phyloP scores from a whole-genome alignment of 2,797 vertebrate genomes.

The Bucorvus abyssinicus region DNA sequence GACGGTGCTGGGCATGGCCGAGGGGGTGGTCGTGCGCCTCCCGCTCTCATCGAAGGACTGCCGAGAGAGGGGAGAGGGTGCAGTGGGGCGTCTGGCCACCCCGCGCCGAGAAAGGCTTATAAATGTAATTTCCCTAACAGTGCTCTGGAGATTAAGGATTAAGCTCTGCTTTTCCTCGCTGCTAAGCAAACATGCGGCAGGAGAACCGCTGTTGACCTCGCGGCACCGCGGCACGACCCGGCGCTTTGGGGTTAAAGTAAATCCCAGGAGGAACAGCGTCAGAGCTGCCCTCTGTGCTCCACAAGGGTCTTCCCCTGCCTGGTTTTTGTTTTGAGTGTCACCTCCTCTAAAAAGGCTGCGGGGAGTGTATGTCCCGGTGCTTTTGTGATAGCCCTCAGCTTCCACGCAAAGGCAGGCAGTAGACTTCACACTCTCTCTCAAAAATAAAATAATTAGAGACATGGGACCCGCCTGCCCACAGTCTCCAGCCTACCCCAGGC shows the following conservation, averaged over 20 bases:
- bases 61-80: neutral
- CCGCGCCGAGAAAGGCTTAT: rapidly evolving
- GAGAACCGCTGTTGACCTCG: neutral
- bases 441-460: neutral
- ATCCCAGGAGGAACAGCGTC: rapidly evolving
- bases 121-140: neutral
- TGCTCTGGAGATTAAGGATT: neutral
- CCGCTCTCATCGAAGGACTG: conserved; percentile 93
- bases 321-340: rapidly evolving
- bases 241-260: neutral
- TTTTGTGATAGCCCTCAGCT: neutral
- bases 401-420: neutral
- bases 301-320: neutral
- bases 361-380: rapidly evolving
- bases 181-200: neutral
- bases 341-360: neutral
- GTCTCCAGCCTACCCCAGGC: neutral
- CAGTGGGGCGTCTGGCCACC: neutral
- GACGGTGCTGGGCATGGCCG: conserved; percentile 80
- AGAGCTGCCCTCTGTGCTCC: neutral
- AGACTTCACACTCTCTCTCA: neutral
- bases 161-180: neutral
- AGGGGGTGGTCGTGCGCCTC: conserved; percentile 80
- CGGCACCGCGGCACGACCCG: rapidly evolving
- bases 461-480: neutral